phyloP scores from a whole-genome alignment of 2,888 invertebrate genomes.

The Tinea pellionella region DNA sequence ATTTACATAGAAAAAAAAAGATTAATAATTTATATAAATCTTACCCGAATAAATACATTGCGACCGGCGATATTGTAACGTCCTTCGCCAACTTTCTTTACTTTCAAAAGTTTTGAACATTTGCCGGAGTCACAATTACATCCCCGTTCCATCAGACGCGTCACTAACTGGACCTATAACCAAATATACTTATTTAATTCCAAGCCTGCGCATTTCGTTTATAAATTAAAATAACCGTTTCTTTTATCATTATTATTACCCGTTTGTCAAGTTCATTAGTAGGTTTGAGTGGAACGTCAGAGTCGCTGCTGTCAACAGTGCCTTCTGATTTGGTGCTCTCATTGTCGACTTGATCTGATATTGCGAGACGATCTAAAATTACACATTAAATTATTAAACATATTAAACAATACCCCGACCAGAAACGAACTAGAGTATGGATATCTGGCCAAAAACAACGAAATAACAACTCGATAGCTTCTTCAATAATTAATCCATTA shows the following conservation, averaged over 20 bases:
- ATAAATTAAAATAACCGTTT: too few relatives aligned
- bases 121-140: slow-evolving; percentile 78
- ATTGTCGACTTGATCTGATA: slow-evolving; percentile 74
- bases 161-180: slow-evolving; percentile 73
- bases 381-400: too few relatives aligned
- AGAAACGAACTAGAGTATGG: too few relatives aligned
- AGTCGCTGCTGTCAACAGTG: slow-evolving; percentile 75
- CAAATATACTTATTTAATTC: background rate
- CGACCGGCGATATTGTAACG: slow-evolving; percentile 88
- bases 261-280: slow-evolving; percentile 78
- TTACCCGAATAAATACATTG: slow-evolving; percentile 88
- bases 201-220: too few relatives aligned
- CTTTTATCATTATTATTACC: slow-evolving; percentile 22
- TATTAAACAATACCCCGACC: too few relatives aligned
- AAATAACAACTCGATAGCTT: too few relatives aligned
- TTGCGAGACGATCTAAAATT: slow-evolving; percentile 27
- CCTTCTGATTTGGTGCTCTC: slow-evolving; percentile 74
- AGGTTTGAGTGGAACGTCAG: slow-evolving; percentile 71
- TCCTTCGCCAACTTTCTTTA: slow-evolving; percentile 86
- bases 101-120: slow-evolving; percentile 78
- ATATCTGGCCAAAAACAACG: too few relatives aligned
- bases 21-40: slow-evolving; percentile 22
- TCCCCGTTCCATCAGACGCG: slow-evolving; percentile 78
- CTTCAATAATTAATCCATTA: too few relatives aligned
- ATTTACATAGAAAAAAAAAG: slow-evolving; percentile 6